These are phyloP conservation scores for Platysteira castanea DNA, from an alignment of 2,113 vertebrate species.

Conservation along the genomic window DNA sequence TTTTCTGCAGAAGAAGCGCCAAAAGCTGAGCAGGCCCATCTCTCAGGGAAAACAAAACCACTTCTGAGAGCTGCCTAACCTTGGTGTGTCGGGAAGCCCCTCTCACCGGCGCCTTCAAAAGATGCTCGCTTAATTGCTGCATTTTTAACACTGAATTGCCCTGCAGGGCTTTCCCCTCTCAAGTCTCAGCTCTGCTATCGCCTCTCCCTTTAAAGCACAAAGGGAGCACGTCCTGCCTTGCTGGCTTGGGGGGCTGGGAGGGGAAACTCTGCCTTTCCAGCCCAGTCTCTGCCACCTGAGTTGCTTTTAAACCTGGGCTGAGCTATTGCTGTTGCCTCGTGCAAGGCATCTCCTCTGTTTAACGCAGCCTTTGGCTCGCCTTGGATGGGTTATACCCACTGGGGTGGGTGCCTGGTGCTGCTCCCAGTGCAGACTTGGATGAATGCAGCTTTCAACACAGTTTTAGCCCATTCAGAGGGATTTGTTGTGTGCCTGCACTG, in stretches of 20 bases:
- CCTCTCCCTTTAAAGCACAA: not conserved
- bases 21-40: slow-evolving; percentile 39
- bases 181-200: not conserved
- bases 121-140: not conserved
- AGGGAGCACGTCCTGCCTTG: not conserved
- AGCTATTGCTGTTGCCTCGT: not conserved
- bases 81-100: slow-evolving; percentile 26
- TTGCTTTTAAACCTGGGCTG: accelerated
- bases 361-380: not conserved
- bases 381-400: not conserved
- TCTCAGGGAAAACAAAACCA: slow-evolving; percentile 51
- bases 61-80: slow-evolving; percentile 48
- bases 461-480: not conserved
- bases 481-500: not conserved
- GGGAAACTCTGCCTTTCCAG: not conserved
- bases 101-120: slow-evolving; percentile 7
- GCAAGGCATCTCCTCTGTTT: not conserved
- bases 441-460: accelerated
- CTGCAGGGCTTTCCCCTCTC: not conserved
- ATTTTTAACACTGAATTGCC: not conserved
- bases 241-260: not conserved
- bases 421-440: not conserved
- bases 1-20: not conserved
- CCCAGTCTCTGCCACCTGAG: accelerated
- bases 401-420: not conserved